These are phyloP conservation scores for Ceratina calcarata DNA, from an alignment of 1,140 invertebrate species.

Conservation along the genomic window DNA sequence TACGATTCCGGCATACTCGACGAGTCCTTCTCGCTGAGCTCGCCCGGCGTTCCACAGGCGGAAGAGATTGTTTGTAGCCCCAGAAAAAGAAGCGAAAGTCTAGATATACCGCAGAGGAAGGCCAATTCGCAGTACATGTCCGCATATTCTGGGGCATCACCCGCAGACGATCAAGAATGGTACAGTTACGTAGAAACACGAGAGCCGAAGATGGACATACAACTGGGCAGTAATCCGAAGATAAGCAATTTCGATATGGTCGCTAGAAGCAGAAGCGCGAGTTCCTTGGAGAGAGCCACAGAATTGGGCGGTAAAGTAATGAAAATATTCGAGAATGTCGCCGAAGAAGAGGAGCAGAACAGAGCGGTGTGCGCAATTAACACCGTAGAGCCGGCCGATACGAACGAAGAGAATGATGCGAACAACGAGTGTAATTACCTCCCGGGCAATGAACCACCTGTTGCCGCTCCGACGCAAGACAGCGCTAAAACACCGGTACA, in stretches of 20 bases:
- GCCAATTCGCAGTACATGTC: conserved; percentile 48
- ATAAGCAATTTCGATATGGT: conserved; percentile 65
- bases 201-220: conserved; percentile 46
- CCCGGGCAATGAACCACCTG: conserved; percentile 9
- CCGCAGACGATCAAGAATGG: conserved; percentile 58
- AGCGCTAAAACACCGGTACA: conserved; percentile 44
- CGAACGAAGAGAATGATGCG: not conserved
- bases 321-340: conserved; percentile 41
- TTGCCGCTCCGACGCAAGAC: conserved; percentile 17
- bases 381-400: not conserved
- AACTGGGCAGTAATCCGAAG: conserved; percentile 67
- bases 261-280: conserved; percentile 39
- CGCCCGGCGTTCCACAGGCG: conserved; percentile 4
- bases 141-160: conserved; percentile 40
- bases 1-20: conserved; percentile 66
- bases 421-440: conserved; percentile 7
- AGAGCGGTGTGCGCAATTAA: not conserved
- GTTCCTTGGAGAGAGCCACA: not conserved
- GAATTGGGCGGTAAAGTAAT: conserved; percentile 6
- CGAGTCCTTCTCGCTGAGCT: conserved; percentile 58
- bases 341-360: conserved; percentile 33
- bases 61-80: conserved; percentile 55
- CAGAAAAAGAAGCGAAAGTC: conserved; percentile 66
- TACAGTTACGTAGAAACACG: conserved; percentile 38
- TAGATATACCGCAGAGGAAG: conserved; percentile 68